Base-by-base conservation (phyloP, 1,140 invertebrate species). In the Hycleus phaleratus region DNA sequence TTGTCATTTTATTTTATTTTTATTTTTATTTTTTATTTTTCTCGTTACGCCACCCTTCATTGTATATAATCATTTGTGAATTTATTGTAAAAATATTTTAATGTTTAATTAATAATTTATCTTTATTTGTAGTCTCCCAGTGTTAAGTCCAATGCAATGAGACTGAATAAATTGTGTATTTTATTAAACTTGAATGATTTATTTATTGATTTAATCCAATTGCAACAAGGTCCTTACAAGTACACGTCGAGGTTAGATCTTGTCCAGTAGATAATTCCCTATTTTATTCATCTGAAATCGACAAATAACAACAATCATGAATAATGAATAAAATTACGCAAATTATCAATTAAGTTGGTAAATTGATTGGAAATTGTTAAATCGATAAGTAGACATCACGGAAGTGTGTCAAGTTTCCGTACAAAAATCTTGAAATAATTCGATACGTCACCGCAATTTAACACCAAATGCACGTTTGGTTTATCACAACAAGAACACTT, bases 91-190 rank as follows among this genome's bases (percentile, higher is more conserved):
- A 70, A 68, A 69, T 42, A 58, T 59, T 63, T 66, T 66, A 32
- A 32, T 32, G 32, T 32, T 32, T 32, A n/a, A n/a, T 42, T 42
- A 66, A 58, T 67, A 67, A 70, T 69, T 69, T 70, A 70, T 70
- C 58, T 63, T 62, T 56, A 62, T 54, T 59, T 65, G 49, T 66
- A 62, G 58, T 69, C 65, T 55, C 61, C 65, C 65, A 67, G 63
- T 68, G 60, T 67, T 67, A 70, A 64, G 65, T 71, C 65, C 58
- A 68, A 65, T 68, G 54, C 67, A 63, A 68, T 70, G 68, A 71
- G 69, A 71, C 68, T 71, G 69, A 71, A 70, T 71, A 70, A 69
- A 71, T 62, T 60, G 61, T 66, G 62, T 69, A 69, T 69, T 69
- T 69, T 69, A 68, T 67, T 68, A 65, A 45, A 56, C 10, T 39